Percentiles rank a stretch among this genome's conserved stretches.
These are phyloP conservation scores for Conopomorpha cramerella DNA, from an alignment of 1,140 invertebrate genomes.

Conservation along the genomic window DNA sequence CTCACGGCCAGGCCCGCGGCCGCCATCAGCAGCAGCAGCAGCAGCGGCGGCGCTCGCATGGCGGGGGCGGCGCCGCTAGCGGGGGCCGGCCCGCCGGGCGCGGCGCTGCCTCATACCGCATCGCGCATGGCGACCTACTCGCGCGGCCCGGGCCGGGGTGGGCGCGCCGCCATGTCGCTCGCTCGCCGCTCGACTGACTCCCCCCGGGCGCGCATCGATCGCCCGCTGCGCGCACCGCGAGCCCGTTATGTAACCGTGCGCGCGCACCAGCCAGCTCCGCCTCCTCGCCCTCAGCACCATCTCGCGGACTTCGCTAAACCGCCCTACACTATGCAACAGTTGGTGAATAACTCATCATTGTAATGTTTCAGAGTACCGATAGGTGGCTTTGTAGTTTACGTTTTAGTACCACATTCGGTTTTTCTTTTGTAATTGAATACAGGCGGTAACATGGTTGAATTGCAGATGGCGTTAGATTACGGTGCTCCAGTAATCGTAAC, in stretches of 20 bases:
- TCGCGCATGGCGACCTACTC: conserved; percentile 54
- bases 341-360: no score
- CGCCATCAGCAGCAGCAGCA: conserved; percentile 55
- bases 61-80: conserved; percentile 55
- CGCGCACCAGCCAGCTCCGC: conserved; percentile 29
- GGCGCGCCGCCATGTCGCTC: conserved; percentile 54
- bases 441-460: no score
- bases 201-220: conserved; percentile 52
- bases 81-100: conserved; percentile 49
- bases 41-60: conserved; percentile 51
- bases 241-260: conserved; percentile 49
- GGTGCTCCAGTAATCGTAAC: no score
- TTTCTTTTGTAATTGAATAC: no score
- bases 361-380: no score
- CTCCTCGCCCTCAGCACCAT: conserved; percentile 20
- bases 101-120: conserved; percentile 55
- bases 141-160: conserved; percentile 49
- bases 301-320: neutral
- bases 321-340: no score
- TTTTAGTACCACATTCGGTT: no score
- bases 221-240: conserved; percentile 49
- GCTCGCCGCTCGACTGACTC: conserved; percentile 56
- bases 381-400: no score
- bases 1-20: conserved; percentile 43
- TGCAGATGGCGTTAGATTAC: no score